These are phyloP conservation scores for Gavialis gangeticus DNA, from an alignment of 2,113 vertebrate species.

Conservation along the genomic window DNA sequence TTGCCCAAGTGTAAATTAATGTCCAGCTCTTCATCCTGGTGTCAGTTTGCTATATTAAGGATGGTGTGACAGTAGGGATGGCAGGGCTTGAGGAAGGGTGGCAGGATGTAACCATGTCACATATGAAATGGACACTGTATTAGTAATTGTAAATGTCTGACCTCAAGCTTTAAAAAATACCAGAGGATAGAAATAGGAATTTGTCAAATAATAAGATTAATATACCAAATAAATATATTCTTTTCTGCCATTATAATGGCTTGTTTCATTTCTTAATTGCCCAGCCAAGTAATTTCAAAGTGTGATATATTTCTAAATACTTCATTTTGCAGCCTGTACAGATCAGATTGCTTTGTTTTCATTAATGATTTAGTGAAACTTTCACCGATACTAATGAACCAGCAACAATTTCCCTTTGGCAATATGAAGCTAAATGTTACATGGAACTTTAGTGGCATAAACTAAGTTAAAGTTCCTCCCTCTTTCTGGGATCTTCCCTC, in stretches of 20 bases:
- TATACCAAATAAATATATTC: not conserved
- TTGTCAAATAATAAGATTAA: not conserved
- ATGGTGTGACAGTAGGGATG: not conserved
- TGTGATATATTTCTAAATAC: not conserved
- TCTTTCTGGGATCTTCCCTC: slow-evolving; percentile 71
- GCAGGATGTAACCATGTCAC: not conserved
- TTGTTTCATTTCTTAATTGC: not conserved
- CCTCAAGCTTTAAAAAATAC: not conserved
- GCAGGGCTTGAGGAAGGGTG: not conserved
- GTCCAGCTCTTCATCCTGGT: not conserved
- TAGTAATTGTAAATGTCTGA: not conserved
- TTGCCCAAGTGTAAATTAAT: not conserved
- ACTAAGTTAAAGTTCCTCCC: slow-evolving; percentile 63
- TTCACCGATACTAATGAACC: slow-evolving; percentile 71
- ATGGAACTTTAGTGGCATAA: slow-evolving; percentile 65
- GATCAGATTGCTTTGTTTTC: slow-evolving; percentile 1
- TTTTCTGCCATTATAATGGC: not conserved
- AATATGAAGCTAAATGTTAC: slow-evolving; percentile 55
- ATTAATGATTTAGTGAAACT: slow-evolving; percentile 64
- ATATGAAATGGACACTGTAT: not conserved
- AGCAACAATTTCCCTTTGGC: slow-evolving; percentile 71
- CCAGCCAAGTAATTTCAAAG: not conserved
- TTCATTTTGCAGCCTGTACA: not conserved
- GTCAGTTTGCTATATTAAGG: not conserved
- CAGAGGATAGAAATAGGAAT: not conserved